Conservation (phyloP, 1,140 invertebrate genomes). For the Dolichoris vasculosae region DNA sequence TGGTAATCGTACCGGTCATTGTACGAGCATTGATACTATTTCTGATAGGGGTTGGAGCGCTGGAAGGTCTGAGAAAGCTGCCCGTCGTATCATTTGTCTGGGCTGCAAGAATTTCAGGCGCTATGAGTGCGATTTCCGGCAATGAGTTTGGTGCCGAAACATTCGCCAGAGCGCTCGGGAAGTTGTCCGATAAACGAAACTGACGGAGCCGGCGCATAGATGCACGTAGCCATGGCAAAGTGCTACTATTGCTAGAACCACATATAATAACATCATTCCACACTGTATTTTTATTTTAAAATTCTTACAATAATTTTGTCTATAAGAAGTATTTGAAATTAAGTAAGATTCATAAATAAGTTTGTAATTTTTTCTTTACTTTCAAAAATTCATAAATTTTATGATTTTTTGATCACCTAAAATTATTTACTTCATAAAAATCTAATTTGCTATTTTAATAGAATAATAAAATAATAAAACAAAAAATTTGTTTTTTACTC, state of each 20-base stretch:
- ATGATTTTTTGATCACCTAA: too few species aligned
- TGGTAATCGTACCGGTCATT: too few species aligned
- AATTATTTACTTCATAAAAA: too few species aligned
- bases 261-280: not conserved
- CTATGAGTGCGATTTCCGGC: slow-evolving; percentile 70
- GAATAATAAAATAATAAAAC: too few species aligned
- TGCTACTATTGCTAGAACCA: slow-evolving; percentile 21
- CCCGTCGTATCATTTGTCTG: slow-evolving; percentile 68
- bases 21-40: not conserved
- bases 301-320: not conserved
- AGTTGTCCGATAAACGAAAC: slow-evolving; percentile 65
- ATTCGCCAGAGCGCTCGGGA: slow-evolving; percentile 35
- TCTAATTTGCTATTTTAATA: too few species aligned
- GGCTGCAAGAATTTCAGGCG: slow-evolving; percentile 70
- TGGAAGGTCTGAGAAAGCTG: slow-evolving; percentile 63
- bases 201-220: slow-evolving; percentile 71
- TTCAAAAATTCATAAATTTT: too few species aligned
- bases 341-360: too few species aligned
- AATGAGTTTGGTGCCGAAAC: slow-evolving; percentile 60
- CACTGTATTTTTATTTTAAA: not conserved
- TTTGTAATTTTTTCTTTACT: too few species aligned
- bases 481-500: too few species aligned
- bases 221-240: slow-evolving; percentile 69
- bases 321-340: not conserved
- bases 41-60: slow-evolving; percentile 64